These are phyloP conservation scores for Zosterops pallidus DNA, from an alignment of 2,113 vertebrate species.

Conservation along the genomic window DNA sequence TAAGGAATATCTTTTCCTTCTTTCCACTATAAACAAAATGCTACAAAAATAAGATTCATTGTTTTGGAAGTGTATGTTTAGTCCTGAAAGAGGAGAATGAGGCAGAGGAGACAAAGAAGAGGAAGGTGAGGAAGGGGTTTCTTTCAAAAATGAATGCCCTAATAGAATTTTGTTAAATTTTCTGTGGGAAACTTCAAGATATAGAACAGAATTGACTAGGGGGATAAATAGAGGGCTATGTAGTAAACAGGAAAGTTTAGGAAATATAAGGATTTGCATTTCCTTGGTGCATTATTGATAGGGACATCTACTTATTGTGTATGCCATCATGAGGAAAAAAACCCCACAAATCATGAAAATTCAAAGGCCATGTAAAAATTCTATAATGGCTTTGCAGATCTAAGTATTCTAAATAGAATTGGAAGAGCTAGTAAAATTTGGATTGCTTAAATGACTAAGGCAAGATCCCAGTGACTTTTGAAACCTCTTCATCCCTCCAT, in stretches of 20 bases:
- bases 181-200: not conserved
- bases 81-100: not conserved
- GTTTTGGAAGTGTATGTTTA: not conserved
- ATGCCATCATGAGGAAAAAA: not conserved
- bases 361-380: not conserved
- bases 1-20: not conserved
- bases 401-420: not conserved
- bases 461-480: not conserved
- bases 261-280: not conserved
- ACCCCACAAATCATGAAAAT: fast-evolving
- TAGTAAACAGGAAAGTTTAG: not conserved
- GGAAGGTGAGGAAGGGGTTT: not conserved
- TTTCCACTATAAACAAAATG: not conserved
- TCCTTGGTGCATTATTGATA: not conserved
- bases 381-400: not conserved
- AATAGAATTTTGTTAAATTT: not conserved
- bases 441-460: not conserved
- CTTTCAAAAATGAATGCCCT: not conserved
- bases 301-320: not conserved
- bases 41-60: not conserved
- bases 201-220: not conserved
- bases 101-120: not conserved
- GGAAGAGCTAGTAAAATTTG: not conserved
- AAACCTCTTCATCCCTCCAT: not conserved
- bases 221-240: not conserved